Evolutionary conservation across 2,888 invertebrate species (phyloP).

Genomic region (Mimas tiliae): DNA sequence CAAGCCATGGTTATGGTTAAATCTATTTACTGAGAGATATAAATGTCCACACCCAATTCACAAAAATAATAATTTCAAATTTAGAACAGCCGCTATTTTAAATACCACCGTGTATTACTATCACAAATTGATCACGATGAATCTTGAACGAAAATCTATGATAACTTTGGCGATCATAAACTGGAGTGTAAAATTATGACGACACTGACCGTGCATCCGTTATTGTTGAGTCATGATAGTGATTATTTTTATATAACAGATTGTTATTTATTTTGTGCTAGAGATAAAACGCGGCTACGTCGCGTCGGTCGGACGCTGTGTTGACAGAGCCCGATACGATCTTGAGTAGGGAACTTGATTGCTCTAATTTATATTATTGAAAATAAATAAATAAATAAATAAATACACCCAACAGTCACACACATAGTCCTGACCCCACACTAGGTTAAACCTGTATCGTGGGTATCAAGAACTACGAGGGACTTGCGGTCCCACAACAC

Average conservation of each 20-base stretch:
- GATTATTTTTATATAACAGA: constrained; percentile 15
- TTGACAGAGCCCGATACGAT: constrained; percentile 17
- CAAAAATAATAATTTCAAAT: constrained; percentile 6
- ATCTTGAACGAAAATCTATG: background rate
- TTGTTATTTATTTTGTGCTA: constrained; percentile 17
- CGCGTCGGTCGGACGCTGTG: constrained; percentile 1
- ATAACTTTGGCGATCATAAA: background rate
- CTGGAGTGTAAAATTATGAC: background rate
- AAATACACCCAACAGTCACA: too few species aligned
- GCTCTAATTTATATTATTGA: constrained; percentile 20
- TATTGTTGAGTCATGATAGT: constrained; percentile 1
- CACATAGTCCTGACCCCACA: too few species aligned
- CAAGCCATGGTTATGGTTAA: too few species aligned
- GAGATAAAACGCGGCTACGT: constrained; percentile 6
- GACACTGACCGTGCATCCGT: constrained; percentile 8
- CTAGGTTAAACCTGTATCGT: too few species aligned
- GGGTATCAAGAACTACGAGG: too few species aligned
- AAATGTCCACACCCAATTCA: constrained; percentile 14
- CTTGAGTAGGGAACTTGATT: constrained; percentile 20
- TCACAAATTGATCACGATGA: background rate
- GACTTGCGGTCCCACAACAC: too few species aligned
- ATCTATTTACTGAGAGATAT: constrained; percentile 4
- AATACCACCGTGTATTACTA: background rate
- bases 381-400: too few species aligned
- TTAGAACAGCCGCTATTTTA: constrained; percentile 14